Evolutionary conservation across 1,140 invertebrate species (phyloP), one percentile per base, ranked within the genome.

Genomic region (Ceratitis capitata): DNA sequence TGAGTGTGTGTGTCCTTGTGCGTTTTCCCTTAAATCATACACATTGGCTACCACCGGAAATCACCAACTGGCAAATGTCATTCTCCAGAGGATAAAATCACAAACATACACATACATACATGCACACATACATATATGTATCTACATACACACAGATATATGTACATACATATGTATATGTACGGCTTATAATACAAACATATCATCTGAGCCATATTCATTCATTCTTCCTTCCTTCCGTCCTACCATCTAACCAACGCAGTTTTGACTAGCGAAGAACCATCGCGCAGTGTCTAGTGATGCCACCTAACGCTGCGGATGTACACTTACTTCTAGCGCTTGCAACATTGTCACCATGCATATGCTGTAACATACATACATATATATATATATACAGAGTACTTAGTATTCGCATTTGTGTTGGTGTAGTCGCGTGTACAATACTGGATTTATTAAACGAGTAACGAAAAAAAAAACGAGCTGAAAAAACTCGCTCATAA

Each of bases 391-490:
- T 69, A 14, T 39, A 23, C 64, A 23, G n/a, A n/a, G 58, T 32
- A 64, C 51, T 56, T n/a, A 56, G 51, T 56, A 56, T 69, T 19
- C n/a, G 45, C 26, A 42, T n/a, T 19, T 35, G 39, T 42, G 42
- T 78, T 78, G 23, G 69, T 45, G 35, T 78, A 78, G 2, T 78
- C 42, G 69, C 39, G 69, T 78, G 69, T 78, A 78, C 69, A 78
- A 78, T 78, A 78, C 51, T 56, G 51, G 51, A 56, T 56, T 56
- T n/a, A n/a, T n/a, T n/a, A n/a, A 56, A 56, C 51, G 51, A n/a
- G 23, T n/a, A 56, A 56, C 51, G 51, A n/a, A 56, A n/a, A n/a
- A n/a, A n/a, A n/a, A n/a, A n/a, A n/a, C n/a, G n/a, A n/a, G n/a
- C n/a, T n/a, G n/a, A n/a, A n/a, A n/a, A n/a, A n/a, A n/a, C n/a